Evolutionary conservation across 2,113 vertebrate species (phyloP), one percentile per base, ranked within the genome.

Genomic region (Chrysochloris asiatica): DNA sequence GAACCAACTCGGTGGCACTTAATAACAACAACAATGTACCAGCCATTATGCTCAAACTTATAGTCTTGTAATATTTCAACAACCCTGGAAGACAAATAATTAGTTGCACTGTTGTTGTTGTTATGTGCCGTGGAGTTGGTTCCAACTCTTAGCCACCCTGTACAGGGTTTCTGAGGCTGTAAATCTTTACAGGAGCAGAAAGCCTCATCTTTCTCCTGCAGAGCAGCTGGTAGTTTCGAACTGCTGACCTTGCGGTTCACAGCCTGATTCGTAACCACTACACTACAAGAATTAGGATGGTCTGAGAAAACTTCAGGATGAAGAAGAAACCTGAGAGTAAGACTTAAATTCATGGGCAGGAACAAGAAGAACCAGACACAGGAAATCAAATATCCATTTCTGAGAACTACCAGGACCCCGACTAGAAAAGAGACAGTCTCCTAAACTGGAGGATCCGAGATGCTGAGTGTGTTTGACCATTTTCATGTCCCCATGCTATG

Each of bases 301-400:
- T 7, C 59, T 28, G 41, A 21, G 21, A 24, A 28, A 47, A 52
- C 0, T 0, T 12, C 45, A 3, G 38, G 50, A 54, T 26, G 30
- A 76, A 56, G 30, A 56, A 8, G 1, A 8, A 14, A 63, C n/a
- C 56, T 30, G 75, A n/a, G 41, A 47, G 72, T 0, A 43, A 14
- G 65, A 48, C 84, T 45, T 24, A 22, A 48, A 10, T 30, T 61
- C 76, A n/a, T 0, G 17, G 88, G 24, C 28, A 36, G 76, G 21
- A 61, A 33, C 63, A 48, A 86, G 63, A 26, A 81, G 36, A 43
- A 38, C 17, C 8, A 71, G 43, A 8, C 41, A 14, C 7, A 21
- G 36, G 71, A 36, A 36, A 72, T 10, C 59, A 48, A 47, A 16
- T 1, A 12, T 2, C 2, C 21, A 11, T 3, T 63, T 41, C 94